A percentile compares a stretch with the other conserved stretches of the same genome.
These are phyloP conservation scores for Cheilosia pagana DNA, from an alignment of 2,888 invertebrate species.

Conservation along the genomic window DNA sequence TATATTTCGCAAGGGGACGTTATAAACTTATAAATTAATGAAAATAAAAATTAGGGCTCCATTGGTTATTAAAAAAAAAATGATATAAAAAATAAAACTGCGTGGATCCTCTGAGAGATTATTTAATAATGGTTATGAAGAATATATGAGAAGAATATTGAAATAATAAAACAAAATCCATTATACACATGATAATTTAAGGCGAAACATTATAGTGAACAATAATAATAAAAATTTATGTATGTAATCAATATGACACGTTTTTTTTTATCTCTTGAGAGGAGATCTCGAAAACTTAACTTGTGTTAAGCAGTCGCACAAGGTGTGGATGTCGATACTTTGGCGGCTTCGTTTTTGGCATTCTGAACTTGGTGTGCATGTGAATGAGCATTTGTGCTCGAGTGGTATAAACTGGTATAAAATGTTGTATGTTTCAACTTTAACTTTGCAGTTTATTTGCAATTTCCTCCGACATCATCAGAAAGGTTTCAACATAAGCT, in stretches of 20 bases:
- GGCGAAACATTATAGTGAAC: conserved; percentile 69
- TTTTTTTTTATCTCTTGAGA: not conserved
- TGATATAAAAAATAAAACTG: conserved; percentile 22
- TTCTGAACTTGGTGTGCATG: no score
- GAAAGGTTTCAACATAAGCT: no score
- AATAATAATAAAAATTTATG: conserved; percentile 76
- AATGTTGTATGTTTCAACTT: no score
- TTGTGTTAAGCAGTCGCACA: no score
- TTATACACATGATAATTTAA: conserved; percentile 71
- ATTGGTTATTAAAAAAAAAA: conserved; percentile 35
- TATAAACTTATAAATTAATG: conserved; percentile 7
- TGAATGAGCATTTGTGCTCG: no score
- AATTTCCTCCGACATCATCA: no score
- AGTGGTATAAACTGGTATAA: no score
- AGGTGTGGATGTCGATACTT: no score
- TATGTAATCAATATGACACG: conserved; percentile 69
- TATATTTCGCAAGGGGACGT: not conserved
- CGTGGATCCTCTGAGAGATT: conserved; percentile 63
- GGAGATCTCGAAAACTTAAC: no score
- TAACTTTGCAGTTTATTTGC: no score
- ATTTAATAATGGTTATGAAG: conserved; percentile 59
- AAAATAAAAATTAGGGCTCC: conserved; percentile 50
- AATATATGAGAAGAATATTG: conserved; percentile 55
- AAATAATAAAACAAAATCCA: conserved; percentile 52
- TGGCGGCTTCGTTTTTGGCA: no score